Evolutionary conservation across 2,797 vertebrate species (phyloP).

Genomic region (Molossus alvarezi): DNA sequence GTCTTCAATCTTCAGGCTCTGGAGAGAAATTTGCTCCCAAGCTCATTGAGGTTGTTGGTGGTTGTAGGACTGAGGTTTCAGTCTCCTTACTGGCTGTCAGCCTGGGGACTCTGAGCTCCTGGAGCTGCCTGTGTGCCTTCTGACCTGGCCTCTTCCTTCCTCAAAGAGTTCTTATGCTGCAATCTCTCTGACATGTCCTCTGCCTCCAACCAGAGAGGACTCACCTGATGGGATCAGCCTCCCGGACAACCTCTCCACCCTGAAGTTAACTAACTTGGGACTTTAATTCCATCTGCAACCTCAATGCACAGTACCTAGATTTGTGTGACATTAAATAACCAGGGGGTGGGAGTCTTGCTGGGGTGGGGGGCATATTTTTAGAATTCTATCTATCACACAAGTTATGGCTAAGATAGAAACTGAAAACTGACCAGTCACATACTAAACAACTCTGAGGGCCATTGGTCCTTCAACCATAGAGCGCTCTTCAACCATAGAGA

Average conservation of each 20-base stretch:
- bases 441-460: not conserved
- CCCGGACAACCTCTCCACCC: not conserved
- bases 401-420: not conserved
- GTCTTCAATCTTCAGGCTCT: not conserved
- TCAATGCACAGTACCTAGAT: not conserved
- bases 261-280: not conserved
- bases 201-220: not conserved
- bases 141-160: not conserved
- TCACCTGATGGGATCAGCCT: not conserved
- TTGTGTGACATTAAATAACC: not conserved
- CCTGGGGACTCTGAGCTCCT: not conserved
- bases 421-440: not conserved
- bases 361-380: rapidly evolving
- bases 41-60: not conserved
- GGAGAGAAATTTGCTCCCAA: not conserved
- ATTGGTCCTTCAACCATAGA: not conserved
- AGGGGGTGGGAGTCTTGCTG: not conserved
- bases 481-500: not conserved
- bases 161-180: not conserved
- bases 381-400: not conserved
- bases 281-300: not conserved
- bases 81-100: not conserved
- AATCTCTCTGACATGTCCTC: not conserved
- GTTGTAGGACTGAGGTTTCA: not conserved
- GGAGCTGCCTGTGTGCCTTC: not conserved